Evolutionary conservation across 2,113 vertebrate species (phyloP), one percentile per base, ranked within the genome.

Genomic region (Gallinago undulata): DNA sequence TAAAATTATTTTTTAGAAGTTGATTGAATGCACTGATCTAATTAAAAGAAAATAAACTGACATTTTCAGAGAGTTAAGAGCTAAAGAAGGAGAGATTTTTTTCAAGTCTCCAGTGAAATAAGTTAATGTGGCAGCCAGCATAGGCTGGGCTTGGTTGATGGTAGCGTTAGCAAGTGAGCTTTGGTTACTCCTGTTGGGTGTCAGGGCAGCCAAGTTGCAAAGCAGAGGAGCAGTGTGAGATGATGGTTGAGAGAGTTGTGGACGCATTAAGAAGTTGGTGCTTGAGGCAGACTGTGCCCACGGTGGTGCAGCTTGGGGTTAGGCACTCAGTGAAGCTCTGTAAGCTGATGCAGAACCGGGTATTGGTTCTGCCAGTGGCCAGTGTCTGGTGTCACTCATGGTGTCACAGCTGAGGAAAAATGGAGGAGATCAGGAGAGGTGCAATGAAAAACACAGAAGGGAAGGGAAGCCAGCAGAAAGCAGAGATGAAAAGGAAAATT

Each of bases 231-330:
- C 8, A 64, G 11, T 0, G 0, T 25, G 59, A 81, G 43, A 14
- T 86, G 66, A 31, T 11, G 43, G 31, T 14, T 89, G n/a, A 9
- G 48, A n/a, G 9, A n/a, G 3, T 31, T 60, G 17, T 1, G 1
- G 39, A 13, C 2, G 0, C 4, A 7, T 11, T 15, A 41, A 43
- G 48, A 31, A 75, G 19, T 19, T 55, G 24, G 8, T 9, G 3
- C 31, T 35, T 1, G 1, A 37, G 16, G 11, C 5, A 56, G 16
- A 25, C 3, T 55, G 47, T 12, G 17, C 35, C 59, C 0, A 0
- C 0, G 2, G 19, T 11, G 13, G 11, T 0, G 27, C 47, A 48
- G 24, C 24, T 30, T 1, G 0, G 0, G 4, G 7, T 2, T 35
- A 57, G 25, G 31, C 16, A 15, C 11, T 27, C 41, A 39, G 25